Base-by-base conservation (phyloP, 2,113 vertebrate genomes). In the Oenanthe oenanthe region DNA sequence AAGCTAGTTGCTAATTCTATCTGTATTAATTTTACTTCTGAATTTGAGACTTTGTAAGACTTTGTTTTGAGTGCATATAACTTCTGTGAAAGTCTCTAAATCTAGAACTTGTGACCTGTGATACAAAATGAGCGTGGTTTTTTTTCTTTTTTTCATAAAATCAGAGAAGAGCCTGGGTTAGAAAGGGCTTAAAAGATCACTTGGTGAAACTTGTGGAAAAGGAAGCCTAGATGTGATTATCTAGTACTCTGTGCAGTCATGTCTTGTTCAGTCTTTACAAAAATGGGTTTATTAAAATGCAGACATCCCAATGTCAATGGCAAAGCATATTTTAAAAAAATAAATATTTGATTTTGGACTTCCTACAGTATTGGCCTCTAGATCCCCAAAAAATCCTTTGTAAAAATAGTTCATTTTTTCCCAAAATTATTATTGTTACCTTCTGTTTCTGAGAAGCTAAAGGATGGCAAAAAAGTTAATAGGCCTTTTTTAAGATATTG, bases 21-120 rank as follows among this genome's bases (percentile, higher is more conserved):
- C 54, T 68, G 26, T 89, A 58, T 91, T 89, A 91, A 87, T 95
- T 95, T 95, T 81, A 70, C 54, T 91, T 91, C 47, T 42, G 18
- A 82, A 66, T 91, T 66, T 54, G 25, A 82, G 38, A 43, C 57
- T n/a, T 19, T 5, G 2, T 82, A 81, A 87, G 81, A 75, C 54
- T 77, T 78, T 81, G 26, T 85, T 94, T 75, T 53, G 40, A 63
- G 40, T 42, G 13, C 14, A 8, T 24, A 19, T 28, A 70, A 80
- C 19, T 60, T 80, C 26, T 54, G 7, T 77, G 40, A 47, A 76
- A 67, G 18, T 90, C 29, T 90, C 24, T 53, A 45, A 48, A 73
- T 85, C 53, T 86, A 57, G 57, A 87, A 51, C 22, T 47, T 66
- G 9, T 53, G 43, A 17, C 47, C 47, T 85, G 75, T 62, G 63